Conservation (phyloP, 1,140 invertebrate genomes). For the Zaprionus capensis region DNA sequence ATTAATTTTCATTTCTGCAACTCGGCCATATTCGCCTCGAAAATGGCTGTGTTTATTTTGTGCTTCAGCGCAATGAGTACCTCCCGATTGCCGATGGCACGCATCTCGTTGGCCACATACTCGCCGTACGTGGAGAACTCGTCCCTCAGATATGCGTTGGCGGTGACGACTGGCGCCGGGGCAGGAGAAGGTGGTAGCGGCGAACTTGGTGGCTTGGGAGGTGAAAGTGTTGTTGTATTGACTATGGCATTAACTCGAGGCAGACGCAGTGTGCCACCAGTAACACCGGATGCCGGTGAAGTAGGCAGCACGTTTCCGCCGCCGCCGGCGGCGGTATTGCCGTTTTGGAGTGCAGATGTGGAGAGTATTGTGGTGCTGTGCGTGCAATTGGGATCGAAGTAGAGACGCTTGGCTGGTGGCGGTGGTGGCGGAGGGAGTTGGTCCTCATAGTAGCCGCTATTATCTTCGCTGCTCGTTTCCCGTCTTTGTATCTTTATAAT, state of each 20-base stretch:
- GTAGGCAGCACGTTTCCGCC: slow-evolving; percentile 41
- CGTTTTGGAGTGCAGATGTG: slow-evolving; percentile 38
- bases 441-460: slow-evolving; percentile 62
- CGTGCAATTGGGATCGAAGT: slow-evolving; percentile 55
- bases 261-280: slow-evolving; percentile 43
- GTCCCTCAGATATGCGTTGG: slow-evolving; percentile 46
- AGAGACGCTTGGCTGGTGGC: slow-evolving; percentile 62
- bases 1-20: slow-evolving; percentile 66
- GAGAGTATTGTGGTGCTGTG: slow-evolving; percentile 59
- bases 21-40: slow-evolving; percentile 82
- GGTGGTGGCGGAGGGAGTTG: slow-evolving; percentile 53
- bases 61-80: slow-evolving; percentile 78
- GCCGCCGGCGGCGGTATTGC: slow-evolving; percentile 20
- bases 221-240: slow-evolving; percentile 35
- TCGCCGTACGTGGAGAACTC: slow-evolving; percentile 79
- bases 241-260: slow-evolving; percentile 53
- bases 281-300: slow-evolving; percentile 13
- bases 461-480: slow-evolving; percentile 59
- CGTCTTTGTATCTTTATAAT: slow-evolving; percentile 76
- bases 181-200: slow-evolving; percentile 31
- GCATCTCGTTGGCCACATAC: slow-evolving; percentile 82
- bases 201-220: slow-evolving; percentile 52
- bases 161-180: slow-evolving; percentile 3
- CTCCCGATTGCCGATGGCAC: slow-evolving; percentile 71
- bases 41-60: slow-evolving; percentile 83